phyloP scores from a whole-genome alignment of 2,888 invertebrate species.

The Chaetogeoica ovagalla region DNA sequence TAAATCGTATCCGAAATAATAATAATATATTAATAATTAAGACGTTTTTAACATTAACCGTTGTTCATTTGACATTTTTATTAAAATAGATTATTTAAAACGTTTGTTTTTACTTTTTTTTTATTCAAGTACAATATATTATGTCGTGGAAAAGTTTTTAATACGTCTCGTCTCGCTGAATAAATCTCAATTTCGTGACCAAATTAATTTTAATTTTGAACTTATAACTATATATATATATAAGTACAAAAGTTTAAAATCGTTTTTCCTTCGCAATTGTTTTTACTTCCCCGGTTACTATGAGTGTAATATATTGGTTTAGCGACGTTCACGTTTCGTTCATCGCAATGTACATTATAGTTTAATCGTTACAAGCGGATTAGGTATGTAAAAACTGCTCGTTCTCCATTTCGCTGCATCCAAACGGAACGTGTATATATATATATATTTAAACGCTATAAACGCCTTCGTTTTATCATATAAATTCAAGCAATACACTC shows the following conservation, averaged over 20 bases:
- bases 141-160: not conserved
- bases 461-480: no score
- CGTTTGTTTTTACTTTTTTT: no score
- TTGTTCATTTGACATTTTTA: no score
- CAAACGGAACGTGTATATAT: no score
- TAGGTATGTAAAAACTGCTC: not conserved
- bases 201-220: constrained; percentile 9
- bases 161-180: not conserved
- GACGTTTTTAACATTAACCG: no score
- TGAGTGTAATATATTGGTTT: not conserved
- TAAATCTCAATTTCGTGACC: not conserved
- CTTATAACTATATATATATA: not conserved
- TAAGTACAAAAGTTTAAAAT: not conserved
- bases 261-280: not conserved
- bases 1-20: no score
- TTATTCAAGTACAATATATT: no score
- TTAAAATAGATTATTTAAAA: no score
- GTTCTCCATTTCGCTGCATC: no score
- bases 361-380: constrained; percentile 11
- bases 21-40: no score
- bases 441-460: no score
- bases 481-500: no score
- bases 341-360: not conserved
- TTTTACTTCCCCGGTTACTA: not conserved
- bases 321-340: not conserved